A percentile compares a stretch with the other conserved stretches of the same genome.
Conservation (phyloP, 2,113 vertebrate genomes). For the Morone chrysops region DNA sequence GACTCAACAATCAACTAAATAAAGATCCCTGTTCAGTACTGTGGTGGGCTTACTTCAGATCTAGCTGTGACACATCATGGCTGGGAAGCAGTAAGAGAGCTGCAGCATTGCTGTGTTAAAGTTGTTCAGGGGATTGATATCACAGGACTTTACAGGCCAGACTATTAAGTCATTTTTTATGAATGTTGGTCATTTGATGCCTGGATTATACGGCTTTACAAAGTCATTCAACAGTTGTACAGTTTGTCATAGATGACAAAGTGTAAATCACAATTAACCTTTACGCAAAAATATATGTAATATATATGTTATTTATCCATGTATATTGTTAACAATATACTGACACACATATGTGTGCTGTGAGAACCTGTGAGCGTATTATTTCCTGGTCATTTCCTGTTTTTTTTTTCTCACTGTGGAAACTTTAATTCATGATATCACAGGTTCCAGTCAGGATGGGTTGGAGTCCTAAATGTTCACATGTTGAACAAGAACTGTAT, state of each 20-base stretch:
- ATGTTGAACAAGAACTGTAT: neutral
- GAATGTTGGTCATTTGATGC: neutral
- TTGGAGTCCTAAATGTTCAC: neutral
- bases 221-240: neutral
- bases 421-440: slow-evolving; percentile 39
- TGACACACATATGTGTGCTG: neutral
- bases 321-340: neutral
- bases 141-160: neutral
- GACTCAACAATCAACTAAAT: neutral
- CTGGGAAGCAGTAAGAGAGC: neutral
- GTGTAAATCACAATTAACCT: too few species aligned
- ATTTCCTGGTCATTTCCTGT: slow-evolving; percentile 64
- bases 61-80: neutral
- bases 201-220: neutral
- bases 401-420: slow-evolving; percentile 38
- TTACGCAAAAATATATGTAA: neutral
- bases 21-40: neutral
- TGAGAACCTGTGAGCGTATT: slow-evolving; percentile 8
- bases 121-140: neutral
- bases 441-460: neutral
- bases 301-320: neutral
- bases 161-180: neutral
- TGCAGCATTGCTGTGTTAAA: slow-evolving; percentile 4
- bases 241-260: too few species aligned
- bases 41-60: neutral